Percentiles rank a stretch among this genome's conserved stretches.
These are phyloP conservation scores for Parapsyche elsis DNA, from an alignment of 1,140 invertebrate genomes.

Conservation along the genomic window DNA sequence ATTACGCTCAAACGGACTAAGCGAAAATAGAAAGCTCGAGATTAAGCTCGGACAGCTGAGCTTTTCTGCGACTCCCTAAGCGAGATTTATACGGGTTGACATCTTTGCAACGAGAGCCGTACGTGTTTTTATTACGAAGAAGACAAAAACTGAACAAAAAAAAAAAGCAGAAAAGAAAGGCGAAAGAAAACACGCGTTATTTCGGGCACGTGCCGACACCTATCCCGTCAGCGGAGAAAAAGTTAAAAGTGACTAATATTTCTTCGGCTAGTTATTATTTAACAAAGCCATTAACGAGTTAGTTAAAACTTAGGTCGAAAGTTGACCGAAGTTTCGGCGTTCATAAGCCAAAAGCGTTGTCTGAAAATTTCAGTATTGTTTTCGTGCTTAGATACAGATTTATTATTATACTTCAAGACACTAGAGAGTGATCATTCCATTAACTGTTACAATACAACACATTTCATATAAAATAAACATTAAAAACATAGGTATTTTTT, in stretches of 20 bases:
- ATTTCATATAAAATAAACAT: background rate
- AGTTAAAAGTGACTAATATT: background rate
- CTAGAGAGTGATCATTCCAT: background rate
- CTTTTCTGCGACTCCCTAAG: conserved; percentile 6
- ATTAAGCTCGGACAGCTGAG: background rate
- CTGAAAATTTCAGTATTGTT: background rate
- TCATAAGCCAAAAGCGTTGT: too few species aligned
- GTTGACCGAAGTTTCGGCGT: background rate
- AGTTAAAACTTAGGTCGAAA: background rate
- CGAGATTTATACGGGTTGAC: conserved; percentile 24
- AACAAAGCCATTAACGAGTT: background rate
- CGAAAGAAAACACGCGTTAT: background rate
- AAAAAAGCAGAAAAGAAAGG: background rate
- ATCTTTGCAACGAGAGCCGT: conserved; percentile 7
- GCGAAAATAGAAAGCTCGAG: conserved; percentile 11
- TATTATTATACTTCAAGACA: background rate
- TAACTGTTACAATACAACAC: too few species aligned
- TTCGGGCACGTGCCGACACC: background rate
- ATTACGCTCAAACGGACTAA: background rate
- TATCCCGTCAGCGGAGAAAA: background rate
- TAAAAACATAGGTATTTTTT: background rate
- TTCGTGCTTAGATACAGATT: background rate
- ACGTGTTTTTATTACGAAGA: background rate
- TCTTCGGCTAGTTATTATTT: background rate
- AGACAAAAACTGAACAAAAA: background rate